Evolutionary conservation across 2,797 vertebrate species (phyloP), one percentile per base, ranked within the genome.

Genomic region (Crotalus adamanteus): DNA sequence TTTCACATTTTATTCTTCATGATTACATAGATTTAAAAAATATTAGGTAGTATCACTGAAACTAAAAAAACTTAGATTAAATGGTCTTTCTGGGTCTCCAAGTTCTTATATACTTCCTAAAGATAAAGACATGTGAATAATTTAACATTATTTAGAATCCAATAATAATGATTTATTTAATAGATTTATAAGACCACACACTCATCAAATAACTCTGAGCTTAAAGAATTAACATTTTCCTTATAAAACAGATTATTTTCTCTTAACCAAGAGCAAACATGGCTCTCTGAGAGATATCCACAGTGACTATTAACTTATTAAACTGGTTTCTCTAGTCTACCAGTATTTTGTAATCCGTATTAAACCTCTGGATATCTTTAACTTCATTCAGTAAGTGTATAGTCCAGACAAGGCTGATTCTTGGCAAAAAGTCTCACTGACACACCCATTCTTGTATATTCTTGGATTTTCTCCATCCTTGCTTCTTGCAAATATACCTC

Each of bases 361-460:
- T 91, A 91, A 92, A 85, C 90, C 89, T 94, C 86, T 93, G 86
- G 91, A 94, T 93, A 93, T 60, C 89, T 91, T 93, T 93, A 92
- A 83, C 69, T 94, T 94, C 92, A 95, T 94, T 96, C 96, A 97
- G 95, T 94, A 96, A 96, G 96, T 94, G 42, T 95, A 90, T 95
- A 92, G 94, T 91, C 94, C 92, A 94, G 92, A 93, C 88, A 90
- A 90, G 94, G 73, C 92, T 73, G 53, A 91, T n/a, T 91, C 90
- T 88, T 93, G 55, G 92, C 92, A 91, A 87, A 59, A 90, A 93
- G 93, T 94, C 89, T 93, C 57, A 89, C 11, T 93, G 97, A 95
- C 96, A 97, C 96, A 97, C 97, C 96, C 97, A 96, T 96, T 91
- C 69, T 94, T 92, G 94, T 93, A 94, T 89, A 94, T 86, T 90